Base-by-base conservation (phyloP, 1,140 invertebrate species). In the Bombus haemorrhoidalis region DNA sequence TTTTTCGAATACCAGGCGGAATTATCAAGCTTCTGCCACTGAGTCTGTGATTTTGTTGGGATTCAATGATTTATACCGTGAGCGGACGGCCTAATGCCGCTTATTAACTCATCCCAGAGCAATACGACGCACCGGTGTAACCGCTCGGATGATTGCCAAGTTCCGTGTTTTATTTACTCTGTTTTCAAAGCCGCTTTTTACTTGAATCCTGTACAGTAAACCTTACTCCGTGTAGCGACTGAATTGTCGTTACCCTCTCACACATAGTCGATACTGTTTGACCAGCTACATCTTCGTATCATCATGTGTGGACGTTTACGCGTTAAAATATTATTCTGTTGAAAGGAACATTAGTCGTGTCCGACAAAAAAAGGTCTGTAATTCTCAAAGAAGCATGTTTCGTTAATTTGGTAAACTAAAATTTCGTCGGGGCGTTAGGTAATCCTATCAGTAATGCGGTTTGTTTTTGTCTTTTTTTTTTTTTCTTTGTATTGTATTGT, bases 101-200 rank as follows among this genome's bases (percentile, higher is more conserved):
- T 87, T 81, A 87, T 87, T 87, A 87, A 34, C 77, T 71, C 39
- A 62, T 85, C 83, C 37, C 47, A 43, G 34, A 71, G 62, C 83
- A 59, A 59, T 72, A 87, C 83, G 41, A 81, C 71, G 59, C 39
- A 64, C 28, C 18, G 85, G 37, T 6, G 32, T 41, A 68, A 10
- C n/a, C 64, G 39, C 59, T 66, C 80, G 32, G 43, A 39, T 86
- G 85, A 86, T 86, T 72, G 68, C 85, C 37, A 41, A 83, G 80
- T 77, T 86, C 85, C 85, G 69, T 25, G 79, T 37, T 22, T 59
- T 37, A 37, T 73, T 75, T 83, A 2, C 15, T 86, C 47, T 75
- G 41, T 66, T 43, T 86, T 32, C 4, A 3, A 4, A 10, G 3
- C 34, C 34, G 10, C 25, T 34, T 57, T 34, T 86, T 77, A 47